phyloP scores from a whole-genome alignment of 2,888 invertebrate species.

The Sphecodes monilicornis region DNA sequence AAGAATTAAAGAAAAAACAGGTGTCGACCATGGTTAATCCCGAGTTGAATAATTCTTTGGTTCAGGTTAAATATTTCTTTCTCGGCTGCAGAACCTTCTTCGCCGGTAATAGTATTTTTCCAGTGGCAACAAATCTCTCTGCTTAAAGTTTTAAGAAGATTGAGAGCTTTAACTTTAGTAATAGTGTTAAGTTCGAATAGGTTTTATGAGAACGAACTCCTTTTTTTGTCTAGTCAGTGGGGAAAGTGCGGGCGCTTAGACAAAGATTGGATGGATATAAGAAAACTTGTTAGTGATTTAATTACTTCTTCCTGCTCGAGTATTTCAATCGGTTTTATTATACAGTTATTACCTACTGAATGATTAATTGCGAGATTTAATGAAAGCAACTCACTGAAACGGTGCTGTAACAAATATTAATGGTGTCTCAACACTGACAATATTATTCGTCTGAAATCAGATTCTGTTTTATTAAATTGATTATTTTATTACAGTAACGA shows the following conservation, averaged over 20 bases:
- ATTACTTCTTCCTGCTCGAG: background rate
- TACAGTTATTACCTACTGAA: background rate
- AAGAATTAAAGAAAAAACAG: no score
- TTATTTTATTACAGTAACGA: background rate
- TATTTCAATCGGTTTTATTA: background rate
- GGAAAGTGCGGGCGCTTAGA: background rate
- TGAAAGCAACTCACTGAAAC: background rate
- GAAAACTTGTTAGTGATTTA: background rate
- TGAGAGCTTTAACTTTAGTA: constrained; percentile 2
- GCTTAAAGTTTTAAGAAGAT: constrained; percentile 1
- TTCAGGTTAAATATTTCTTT: background rate
- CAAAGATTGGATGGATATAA: constrained; percentile 1
- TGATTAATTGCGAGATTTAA: background rate
- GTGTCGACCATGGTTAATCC: no score
- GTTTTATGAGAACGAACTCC: background rate
- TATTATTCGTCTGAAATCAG: background rate
- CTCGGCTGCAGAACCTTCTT: background rate
- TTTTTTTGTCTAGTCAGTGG: background rate
- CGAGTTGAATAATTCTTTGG: background rate
- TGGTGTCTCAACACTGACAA: no score
- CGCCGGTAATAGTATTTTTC: background rate
- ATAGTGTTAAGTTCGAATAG: constrained; percentile 4
- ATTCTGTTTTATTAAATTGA: background rate
- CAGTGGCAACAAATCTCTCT: background rate
- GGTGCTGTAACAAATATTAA: background rate